These are phyloP conservation scores for Venturia canescens DNA, from an alignment of 1,140 invertebrate species.

Conservation along the genomic window DNA sequence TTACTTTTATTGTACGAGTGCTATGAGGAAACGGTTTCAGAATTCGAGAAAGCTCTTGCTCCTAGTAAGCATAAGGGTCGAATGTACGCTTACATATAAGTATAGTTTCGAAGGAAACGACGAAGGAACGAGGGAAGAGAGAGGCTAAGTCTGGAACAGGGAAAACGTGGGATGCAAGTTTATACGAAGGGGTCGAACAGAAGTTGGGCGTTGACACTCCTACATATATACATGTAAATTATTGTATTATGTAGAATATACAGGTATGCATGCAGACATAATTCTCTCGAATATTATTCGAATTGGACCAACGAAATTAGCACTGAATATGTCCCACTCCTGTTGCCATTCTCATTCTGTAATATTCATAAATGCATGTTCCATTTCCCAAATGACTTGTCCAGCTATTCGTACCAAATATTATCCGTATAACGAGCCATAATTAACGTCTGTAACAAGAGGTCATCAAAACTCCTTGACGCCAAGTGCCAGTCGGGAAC, in stretches of 20 bases:
- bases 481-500: too few species aligned
- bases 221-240: neutral
- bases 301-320: slow-evolving; percentile 24
- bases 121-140: neutral
- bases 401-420: neutral
- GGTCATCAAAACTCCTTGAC: neutral
- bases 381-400: neutral
- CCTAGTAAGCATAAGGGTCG: neutral
- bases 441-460: neutral
- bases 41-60: neutral
- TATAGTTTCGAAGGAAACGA: slow-evolving; percentile 9
- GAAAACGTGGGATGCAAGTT: slow-evolving; percentile 11
- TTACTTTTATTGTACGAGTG: neutral
- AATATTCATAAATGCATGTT: neutral
- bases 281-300: slow-evolving; percentile 20
- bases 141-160: neutral
- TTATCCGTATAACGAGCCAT: neutral
- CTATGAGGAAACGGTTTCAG: slow-evolving; percentile 13
- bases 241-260: neutral
- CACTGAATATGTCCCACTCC: slow-evolving; percentile 30
- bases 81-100: neutral
- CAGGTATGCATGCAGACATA: neutral
- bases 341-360: neutral
- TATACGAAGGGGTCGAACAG: slow-evolving; percentile 24
- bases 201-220: slow-evolving; percentile 31